These are phyloP conservation scores for Acrocyrtus sp. DNA, from an alignment of 2,888 invertebrate species.

Conservation along the genomic window DNA sequence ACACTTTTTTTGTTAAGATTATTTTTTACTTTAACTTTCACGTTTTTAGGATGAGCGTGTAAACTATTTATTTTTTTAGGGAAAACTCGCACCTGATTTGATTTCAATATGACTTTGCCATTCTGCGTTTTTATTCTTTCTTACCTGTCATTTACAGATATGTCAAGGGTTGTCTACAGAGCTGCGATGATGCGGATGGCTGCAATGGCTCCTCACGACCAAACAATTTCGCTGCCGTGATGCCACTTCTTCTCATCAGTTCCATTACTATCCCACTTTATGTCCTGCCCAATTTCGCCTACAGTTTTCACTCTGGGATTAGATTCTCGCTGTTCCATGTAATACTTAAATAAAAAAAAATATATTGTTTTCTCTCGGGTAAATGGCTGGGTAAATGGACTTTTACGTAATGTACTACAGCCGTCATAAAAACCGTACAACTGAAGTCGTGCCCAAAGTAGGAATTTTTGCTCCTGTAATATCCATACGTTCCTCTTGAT, in stretches of 20 bases:
- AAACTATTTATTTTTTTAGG: conserved; percentile 15
- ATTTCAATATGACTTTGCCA: not conserved
- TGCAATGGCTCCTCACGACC: conserved; percentile 73
- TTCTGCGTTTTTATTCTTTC: conserved; percentile 15
- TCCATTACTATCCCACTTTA: conserved; percentile 9
- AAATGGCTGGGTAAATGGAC: too few species aligned
- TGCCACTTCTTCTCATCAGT: conserved; percentile 13
- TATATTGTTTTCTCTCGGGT: too few species aligned
- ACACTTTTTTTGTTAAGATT: conserved; percentile 25
- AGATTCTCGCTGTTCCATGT: too few species aligned
- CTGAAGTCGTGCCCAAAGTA: too few species aligned
- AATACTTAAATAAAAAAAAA: too few species aligned
- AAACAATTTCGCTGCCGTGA: conserved; percentile 13
- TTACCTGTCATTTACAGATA: conserved; percentile 71
- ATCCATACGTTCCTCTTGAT: too few species aligned
- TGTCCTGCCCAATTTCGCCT: not conserved
- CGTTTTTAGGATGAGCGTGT: conserved; percentile 25
- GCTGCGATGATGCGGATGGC: conserved; percentile 91
- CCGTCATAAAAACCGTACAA: too few species aligned
- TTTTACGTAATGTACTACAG: too few species aligned
- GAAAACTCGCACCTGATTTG: conserved; percentile 22
- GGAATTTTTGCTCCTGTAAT: too few species aligned
- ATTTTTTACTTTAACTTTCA: too few species aligned
- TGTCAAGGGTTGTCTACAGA: conserved; percentile 92
- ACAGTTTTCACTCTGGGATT: not conserved